Base-by-base conservation (phyloP, 1,140 invertebrate species). In the Ganaspis sp. region DNA sequence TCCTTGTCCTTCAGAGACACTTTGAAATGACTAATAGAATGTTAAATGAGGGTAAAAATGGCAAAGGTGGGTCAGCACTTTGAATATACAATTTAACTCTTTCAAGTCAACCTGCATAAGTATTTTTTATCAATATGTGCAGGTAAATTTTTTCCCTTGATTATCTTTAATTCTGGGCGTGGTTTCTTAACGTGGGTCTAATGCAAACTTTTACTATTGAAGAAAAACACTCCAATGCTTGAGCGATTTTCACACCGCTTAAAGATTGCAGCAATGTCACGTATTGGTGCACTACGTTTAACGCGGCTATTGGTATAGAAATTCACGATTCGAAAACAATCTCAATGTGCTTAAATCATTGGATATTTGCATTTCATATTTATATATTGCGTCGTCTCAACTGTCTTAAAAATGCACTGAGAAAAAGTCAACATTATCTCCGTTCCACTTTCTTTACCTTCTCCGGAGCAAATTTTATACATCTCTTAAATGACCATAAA, bases 371-470 rank as follows among this genome's bases (percentile, higher is more conserved):
- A 29, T 64, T 64, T 29, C 11, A 21, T 54, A 21, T 54, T 21
- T 21, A 54, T 23, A 21, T 34, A n/a, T 34, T 49, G 45, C 45
- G 45, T 49, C 4, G 45, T 49, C 45, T 17, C 6, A 64, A 64
- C 4, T 64, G 11, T 23, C 29, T 34, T 2, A 34, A 26, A n/a
- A 58, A 21, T 21, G 29, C 15, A 29, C 11, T 26, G 21, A 64
- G 21, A 64, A 34, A 29, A 29, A n/a, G 21, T 58, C 6, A n/a
- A 15, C 9, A 54, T 54, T 54, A 54, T 21, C 5, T 64, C 23
- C 54, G 54, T 64, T 64, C 23, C 21, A 64, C 54, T 64, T 64
- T 64, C 54, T 64, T 34, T n/a, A 64, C 23, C 15, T 26, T 29
- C 21, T 64, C 54, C 1, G 11, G 12, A 29, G 23, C 5, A 15